A percentile compares a stretch with the other conserved stretches of the same genome.
These are phyloP conservation scores for Spinus pinus DNA, from an alignment of 2,797 vertebrate species.

Conservation along the genomic window DNA sequence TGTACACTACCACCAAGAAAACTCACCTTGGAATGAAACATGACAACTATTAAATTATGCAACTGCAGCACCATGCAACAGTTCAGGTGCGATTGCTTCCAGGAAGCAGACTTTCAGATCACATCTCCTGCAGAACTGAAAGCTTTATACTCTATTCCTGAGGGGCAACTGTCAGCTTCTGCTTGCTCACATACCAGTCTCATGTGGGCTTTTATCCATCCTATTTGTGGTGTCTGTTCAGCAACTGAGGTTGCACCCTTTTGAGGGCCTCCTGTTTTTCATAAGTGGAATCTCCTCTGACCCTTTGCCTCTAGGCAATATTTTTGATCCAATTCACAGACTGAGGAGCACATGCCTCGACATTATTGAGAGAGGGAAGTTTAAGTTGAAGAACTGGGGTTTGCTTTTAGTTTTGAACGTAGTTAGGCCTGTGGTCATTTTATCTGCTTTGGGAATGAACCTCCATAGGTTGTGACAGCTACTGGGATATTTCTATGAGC, in stretches of 20 bases:
- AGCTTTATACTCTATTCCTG: slow-evolving; percentile 52
- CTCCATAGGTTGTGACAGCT: neutral
- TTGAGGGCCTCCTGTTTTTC: slow-evolving; percentile 54
- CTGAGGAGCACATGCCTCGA: slow-evolving; percentile 13
- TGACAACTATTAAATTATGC: slow-evolving; percentile 52
- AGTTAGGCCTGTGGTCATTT: slow-evolving; percentile 16
- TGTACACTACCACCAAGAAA: neutral
- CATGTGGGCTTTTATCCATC: slow-evolving; percentile 64
- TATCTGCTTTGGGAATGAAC: neutral
- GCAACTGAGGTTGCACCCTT: slow-evolving; percentile 53
- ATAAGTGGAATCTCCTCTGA: slow-evolving; percentile 56
- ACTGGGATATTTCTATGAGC: neutral
- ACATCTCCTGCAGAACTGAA: slow-evolving; percentile 45
- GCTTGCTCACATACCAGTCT: slow-evolving; percentile 55
- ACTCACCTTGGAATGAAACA: slow-evolving; percentile 31
- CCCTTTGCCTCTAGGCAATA: slow-evolving; percentile 45
- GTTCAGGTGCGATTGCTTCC: slow-evolving; percentile 35
- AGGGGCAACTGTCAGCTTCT: slow-evolving; percentile 53
- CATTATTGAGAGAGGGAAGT: slow-evolving; percentile 44
- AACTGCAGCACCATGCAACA: slow-evolving; percentile 24
- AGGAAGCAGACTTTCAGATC: slow-evolving; percentile 58
- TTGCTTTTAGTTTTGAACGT: slow-evolving; percentile 17
- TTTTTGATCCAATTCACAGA: slow-evolving; percentile 52
- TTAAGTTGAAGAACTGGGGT: slow-evolving; percentile 36
- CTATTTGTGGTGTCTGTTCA: slow-evolving; percentile 56